Evolutionary conservation across 2,797 vertebrate genomes (phyloP), one percentile per base, ranked within the genome.

Genomic region (Heterohyrax brucei): DNA sequence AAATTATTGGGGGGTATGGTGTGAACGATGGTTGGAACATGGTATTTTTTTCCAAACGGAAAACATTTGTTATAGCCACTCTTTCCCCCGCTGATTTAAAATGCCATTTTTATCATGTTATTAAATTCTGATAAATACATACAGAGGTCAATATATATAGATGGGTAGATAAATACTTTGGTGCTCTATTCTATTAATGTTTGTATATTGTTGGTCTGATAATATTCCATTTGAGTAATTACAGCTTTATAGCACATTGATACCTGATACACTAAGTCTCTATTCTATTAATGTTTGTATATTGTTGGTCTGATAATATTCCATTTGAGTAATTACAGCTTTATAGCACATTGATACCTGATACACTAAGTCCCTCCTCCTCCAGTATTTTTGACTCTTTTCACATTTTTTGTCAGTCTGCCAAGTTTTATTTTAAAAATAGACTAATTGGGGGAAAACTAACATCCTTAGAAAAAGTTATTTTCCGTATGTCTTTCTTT

Each of bases 201-300:
- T 81, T 16, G 22, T 76, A 16, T 86, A 50, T 44, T 89, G 39
- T 59, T 75, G 19, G 26, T 26, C n/a, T 19, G 86, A 59, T 75
- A 86, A 76, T 46, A 66, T 66, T 86, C 26, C 62, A 68, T 77
- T 83, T 92, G 72, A 87, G 82, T 50, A 92, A 92, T 77, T 88
- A 66, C 62, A 70, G 50, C 70, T 87, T 70, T 21, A 26, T 59
- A 75, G 28, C 48, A 95, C 59, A 93, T 92, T 93, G 75, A 61
- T 80, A 86, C 39, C 56, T 87, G 22, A 64, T 78, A 95, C 28
- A 4, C 22, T 33, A 91, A 91, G 30, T 80, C 9, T n/a, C n/a
- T n/a, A n/a, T n/a, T n/a, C n/a, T n/a, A n/a, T 26, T 61, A n/a
- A 75, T 86, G 13, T 30, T 81, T 16, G 22, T 76, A 16, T 86